These are phyloP conservation scores for Melinaea marsaeus DNA, from an alignment of 2,888 invertebrate genomes.

Conservation along the genomic window DNA sequence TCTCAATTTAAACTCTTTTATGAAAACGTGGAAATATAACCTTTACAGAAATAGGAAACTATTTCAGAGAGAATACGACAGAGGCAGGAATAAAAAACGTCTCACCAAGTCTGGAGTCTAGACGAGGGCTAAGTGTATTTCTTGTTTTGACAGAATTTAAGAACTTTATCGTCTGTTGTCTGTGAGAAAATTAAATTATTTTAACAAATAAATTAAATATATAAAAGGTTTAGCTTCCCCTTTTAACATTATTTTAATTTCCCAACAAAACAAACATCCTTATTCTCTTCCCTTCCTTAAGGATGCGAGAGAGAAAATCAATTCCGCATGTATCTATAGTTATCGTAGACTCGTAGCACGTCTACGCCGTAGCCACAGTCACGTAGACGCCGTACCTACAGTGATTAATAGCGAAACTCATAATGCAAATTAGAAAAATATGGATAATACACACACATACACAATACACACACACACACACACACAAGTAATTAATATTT, in stretches of 20 bases:
- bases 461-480: not conserved
- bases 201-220: not conserved
- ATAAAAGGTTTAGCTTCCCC: not conserved
- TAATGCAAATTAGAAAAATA: not conserved
- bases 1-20: no score
- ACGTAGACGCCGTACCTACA: slow-evolving; percentile 51
- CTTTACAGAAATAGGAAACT: not conserved
- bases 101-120: slow-evolving; percentile 20
- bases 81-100: slow-evolving; percentile 4
- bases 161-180: not conserved
- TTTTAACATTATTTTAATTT: not conserved
- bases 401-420: slow-evolving; percentile 17
- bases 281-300: slow-evolving; percentile 31
- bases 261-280: not conserved
- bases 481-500: slow-evolving; percentile 15
- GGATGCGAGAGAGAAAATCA: slow-evolving; percentile 51
- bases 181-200: not conserved
- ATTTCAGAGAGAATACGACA: not conserved
- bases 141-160: slow-evolving; percentile 12
- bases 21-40: no score
- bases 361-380: slow-evolving; percentile 50
- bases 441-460: not conserved
- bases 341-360: slow-evolving; percentile 33
- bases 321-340: slow-evolving; percentile 35
- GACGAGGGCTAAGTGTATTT: slow-evolving; percentile 20